Base-by-base conservation (phyloP, 2,888 invertebrate species). In the Leuctra nigra region DNA sequence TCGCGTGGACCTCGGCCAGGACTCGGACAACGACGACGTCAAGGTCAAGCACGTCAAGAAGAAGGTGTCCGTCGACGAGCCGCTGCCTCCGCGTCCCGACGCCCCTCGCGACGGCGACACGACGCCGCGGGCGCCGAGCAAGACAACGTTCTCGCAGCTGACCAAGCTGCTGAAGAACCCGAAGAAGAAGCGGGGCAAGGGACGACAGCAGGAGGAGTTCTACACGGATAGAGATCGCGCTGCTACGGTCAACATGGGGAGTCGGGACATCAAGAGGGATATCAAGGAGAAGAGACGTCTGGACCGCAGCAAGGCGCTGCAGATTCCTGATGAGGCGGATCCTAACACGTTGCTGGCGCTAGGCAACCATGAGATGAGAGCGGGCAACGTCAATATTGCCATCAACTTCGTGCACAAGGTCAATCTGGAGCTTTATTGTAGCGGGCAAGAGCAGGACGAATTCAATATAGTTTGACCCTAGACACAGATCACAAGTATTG, bases 221-320 rank as follows among this genome's bases (percentile, higher is more conserved):
- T 93, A 91, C 67, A 92, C 91, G 18, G 93, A 93, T 69, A 93
- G 93, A 67, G 92, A 92, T 69, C 77, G 93, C 4, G 93, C 92
- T 0, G 92, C 93, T 0, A 91, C 92, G 0, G 91, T 91, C 14
- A 87, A 90, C 66, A 70, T 88, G 79, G 90, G 89, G 0, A 85
- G 83, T n/a, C 84, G 82, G 61, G 92, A 93, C 68, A 92, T 93
- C 61, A 93, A 93, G 67, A 86, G 87, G 63, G 89, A 88, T 33
- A 72, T 91, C 61, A 87, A 82, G 67, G 75, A 88, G 64, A 92
- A 91, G 68, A 80, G 87, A 64, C 83, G 86, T 63, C 83, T 87
- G 61, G 91, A 91, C 67, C 79, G 86, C 23, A 84, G 44, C 18
- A 82, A 78, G 64, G 80, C 81, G 0, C 69, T 89, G 48, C 83